Evolutionary conservation across 2,797 vertebrate genomes (phyloP), one percentile per base, ranked within the genome.

Genomic region (Argentina silus): DNA sequence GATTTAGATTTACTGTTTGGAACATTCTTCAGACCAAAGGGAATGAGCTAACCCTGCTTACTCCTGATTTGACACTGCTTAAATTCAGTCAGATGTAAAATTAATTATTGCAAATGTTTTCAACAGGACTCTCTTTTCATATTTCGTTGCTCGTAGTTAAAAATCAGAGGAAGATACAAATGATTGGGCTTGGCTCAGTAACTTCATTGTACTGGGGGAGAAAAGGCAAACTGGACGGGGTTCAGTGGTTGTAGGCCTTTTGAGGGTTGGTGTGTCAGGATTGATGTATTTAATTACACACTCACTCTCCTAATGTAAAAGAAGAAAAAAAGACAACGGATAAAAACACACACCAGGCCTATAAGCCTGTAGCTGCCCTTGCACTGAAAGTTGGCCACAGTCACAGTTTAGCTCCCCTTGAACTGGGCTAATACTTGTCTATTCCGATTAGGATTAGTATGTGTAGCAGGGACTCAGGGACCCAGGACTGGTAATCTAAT

Each of bases 361-460:
- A 83, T 88, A 86, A 86, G 89, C 87, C 86, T 87, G 50, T 72
- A 90, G 89, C 89, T 93, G 88, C 86, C 85, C 87, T 93, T 85
- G 89, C 72, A 84, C 83, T 79, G 90, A 88, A 88, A 89, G 88
- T 90, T 90, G 91, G 89, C 89, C 89, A 83, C 86, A 78, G 79
- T 88, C 89, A 88, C 88, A 87, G 91, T 92, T 89, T 86, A 93
- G 92, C 92, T 94, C 90, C 92, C 91, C 92, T 92, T 89, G 86
- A 94, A 93, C 92, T 91, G 92, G 84, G 91, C 90, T 95, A 95
- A 95, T 94, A 90, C 92, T 93, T 95, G 95, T 96, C 95, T 95
- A 91, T 92, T 95, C 93, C 78, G 93, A 95, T 95, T 96, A 94
- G 94, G 95, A 95, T 95, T 95, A 96, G 95, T 90, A 86, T 86